These are phyloP conservation scores for Ecdyonurus torrentis DNA, from an alignment of 2,888 invertebrate genomes.

Conservation along the genomic window DNA sequence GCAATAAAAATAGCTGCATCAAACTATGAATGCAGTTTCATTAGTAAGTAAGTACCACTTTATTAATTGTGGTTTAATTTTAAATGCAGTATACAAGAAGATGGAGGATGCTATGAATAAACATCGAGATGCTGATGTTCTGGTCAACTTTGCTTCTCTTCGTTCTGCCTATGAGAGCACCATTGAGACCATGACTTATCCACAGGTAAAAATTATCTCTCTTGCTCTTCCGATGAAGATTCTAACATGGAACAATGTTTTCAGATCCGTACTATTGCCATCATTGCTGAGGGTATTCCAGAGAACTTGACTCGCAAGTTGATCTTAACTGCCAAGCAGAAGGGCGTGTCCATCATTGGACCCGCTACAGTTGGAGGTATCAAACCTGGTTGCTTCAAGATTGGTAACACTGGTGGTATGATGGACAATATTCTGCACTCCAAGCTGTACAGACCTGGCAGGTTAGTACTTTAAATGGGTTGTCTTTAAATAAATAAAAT, in stretches of 20 bases:
- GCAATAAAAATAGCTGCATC: not conserved
- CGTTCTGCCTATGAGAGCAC: conserved; percentile 96
- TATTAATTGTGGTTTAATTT: not conserved
- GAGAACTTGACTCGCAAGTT: conserved; percentile 95
- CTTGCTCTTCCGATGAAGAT: conserved; percentile 1
- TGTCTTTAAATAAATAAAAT: no score
- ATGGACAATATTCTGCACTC: conserved; percentile 97
- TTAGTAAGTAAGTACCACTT: not conserved
- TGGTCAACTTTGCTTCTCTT: conserved; percentile 95
- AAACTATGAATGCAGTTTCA: not conserved
- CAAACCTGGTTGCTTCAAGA: conserved; percentile 97
- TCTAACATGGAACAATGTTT: conserved; percentile 10
- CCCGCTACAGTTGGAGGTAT: conserved; percentile 96
- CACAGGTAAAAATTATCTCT: conserved; percentile 34
- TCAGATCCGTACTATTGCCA: conserved; percentile 85
- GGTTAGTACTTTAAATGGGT: conserved; percentile 31
- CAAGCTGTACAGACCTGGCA: conserved; percentile 88
- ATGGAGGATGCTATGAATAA: conserved; percentile 94
- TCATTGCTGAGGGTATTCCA: conserved; percentile 98
- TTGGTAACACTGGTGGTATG: conserved; percentile 99
- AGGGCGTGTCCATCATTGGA: conserved; percentile 76
- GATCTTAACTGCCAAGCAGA: conserved; percentile 65
- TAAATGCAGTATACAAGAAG: conserved; percentile 71
- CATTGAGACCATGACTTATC: conserved; percentile 81
- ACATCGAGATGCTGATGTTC: conserved; percentile 85